Evolutionary conservation across 2,113 vertebrate species (phyloP).

Genomic region (Eulacestoma nigropectus): DNA sequence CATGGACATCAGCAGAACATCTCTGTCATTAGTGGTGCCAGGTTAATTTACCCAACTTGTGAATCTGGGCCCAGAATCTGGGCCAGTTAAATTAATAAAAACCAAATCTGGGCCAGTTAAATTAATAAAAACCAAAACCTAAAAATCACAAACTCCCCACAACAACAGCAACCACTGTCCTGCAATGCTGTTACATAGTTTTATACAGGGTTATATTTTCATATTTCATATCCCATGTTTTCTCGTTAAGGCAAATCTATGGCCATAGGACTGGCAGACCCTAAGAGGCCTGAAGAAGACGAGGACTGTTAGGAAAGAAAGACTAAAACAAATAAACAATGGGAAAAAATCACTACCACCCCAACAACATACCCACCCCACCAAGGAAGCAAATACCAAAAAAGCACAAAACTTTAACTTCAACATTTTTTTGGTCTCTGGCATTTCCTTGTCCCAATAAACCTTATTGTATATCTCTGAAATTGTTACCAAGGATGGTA

Average conservation of each 20-base stretch:
- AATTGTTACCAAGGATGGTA: not conserved
- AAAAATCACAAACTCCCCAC: not conserved
- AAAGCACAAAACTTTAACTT: not conserved
- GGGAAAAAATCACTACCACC: not conserved
- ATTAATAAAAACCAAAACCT: not conserved
- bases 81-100: not conserved
- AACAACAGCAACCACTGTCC: not conserved
- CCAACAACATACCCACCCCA: not conserved
- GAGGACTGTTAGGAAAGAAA: not conserved
- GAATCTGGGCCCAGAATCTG: not conserved
- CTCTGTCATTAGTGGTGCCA: not conserved
- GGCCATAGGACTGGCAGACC: not conserved
- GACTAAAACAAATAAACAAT: not conserved
- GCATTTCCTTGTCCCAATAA: not conserved
- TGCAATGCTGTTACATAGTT: not conserved
- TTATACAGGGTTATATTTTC: not conserved
- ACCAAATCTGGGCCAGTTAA: not conserved
- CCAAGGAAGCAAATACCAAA: not conserved
- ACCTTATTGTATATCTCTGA: not conserved
- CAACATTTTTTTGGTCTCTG: not conserved
- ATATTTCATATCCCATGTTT: not conserved
- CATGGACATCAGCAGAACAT: not conserved
- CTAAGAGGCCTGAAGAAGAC: not conserved
- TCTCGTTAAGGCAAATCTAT: not conserved
- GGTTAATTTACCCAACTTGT: not conserved